Conservation (phyloP, 2,888 invertebrate genomes). For the Spisula subtruncata region DNA sequence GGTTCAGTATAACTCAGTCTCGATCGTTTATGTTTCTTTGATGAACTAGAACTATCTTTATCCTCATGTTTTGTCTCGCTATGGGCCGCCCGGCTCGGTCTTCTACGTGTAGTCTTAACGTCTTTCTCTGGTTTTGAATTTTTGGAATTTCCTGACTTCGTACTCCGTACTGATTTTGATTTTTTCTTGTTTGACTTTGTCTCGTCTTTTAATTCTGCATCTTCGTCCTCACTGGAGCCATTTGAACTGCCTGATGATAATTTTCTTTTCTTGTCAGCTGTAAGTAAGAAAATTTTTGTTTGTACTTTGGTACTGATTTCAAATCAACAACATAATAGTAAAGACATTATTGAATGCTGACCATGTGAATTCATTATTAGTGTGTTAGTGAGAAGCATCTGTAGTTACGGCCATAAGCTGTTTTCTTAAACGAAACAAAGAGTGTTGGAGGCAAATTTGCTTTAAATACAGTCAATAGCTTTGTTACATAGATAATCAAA, state of each 20-base stretch:
- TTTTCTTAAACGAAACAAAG: too few species aligned
- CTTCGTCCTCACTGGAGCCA: not conserved
- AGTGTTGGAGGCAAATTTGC: too few species aligned
- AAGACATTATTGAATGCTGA: too few species aligned
- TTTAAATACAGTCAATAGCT: too few species aligned
- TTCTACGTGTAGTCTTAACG: not conserved
- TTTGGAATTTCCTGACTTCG: not conserved
- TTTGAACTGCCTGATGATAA: not conserved
- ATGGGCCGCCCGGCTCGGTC: not conserved
- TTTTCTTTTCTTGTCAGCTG: slow-evolving; percentile 13
- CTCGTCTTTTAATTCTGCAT: not conserved
- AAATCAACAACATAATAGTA: too few species aligned
- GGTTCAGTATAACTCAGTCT: slow-evolving; percentile 19
- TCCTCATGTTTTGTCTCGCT: not conserved
- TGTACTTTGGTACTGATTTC: too few species aligned
- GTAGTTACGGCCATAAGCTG: too few species aligned
- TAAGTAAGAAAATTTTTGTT: not conserved
- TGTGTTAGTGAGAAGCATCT: too few species aligned
- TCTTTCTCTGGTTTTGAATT: not conserved
- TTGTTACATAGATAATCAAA: too few species aligned
- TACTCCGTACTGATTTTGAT: not conserved
- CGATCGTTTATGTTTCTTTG: not conserved
- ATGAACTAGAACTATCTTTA: not conserved
- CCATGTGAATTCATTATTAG: too few species aligned
- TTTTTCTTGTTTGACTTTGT: not conserved